phyloP scores from a whole-genome alignment of 2,888 invertebrate species.

The Therioaphis trifolii region DNA sequence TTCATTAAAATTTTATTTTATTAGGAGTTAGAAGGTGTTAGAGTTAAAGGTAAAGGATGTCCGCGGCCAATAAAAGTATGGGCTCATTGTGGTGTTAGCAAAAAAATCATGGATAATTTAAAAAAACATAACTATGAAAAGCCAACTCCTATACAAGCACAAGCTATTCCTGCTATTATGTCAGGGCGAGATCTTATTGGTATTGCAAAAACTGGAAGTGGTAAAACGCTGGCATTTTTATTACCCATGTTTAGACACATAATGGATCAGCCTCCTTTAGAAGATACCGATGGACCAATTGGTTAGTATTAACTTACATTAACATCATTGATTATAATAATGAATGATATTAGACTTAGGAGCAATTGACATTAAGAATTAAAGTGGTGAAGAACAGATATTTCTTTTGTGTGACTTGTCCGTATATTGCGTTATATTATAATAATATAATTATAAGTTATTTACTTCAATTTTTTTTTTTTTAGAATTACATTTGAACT shows the following conservation, averaged over 20 bases:
- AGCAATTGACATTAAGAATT: no score
- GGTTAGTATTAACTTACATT: constrained; percentile 68
- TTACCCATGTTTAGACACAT: constrained; percentile 98
- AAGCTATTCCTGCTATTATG: constrained; percentile 98
- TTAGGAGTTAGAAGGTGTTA: constrained; percentile 89
- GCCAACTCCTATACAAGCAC: constrained; percentile 98
- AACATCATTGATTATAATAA: no score
- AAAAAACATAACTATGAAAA: constrained; percentile 93
- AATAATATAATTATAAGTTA: not conserved
- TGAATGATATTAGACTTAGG: no score
- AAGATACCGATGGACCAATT: constrained; percentile 97
- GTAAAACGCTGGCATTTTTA: constrained; percentile 97
- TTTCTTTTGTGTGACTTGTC: no score
- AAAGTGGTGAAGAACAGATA: no score
- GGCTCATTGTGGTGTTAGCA: constrained; percentile 98
- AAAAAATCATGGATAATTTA: constrained; percentile 91
- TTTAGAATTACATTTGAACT: no score
- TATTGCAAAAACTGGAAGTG: constrained; percentile 99
- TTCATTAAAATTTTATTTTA: constrained; percentile 16
- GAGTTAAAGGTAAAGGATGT: constrained; percentile 95
- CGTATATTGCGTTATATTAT: no score
- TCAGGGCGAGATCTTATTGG: constrained; percentile 92
- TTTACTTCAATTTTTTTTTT: not conserved
- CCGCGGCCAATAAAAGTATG: constrained; percentile 84
- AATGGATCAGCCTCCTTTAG: constrained; percentile 90